phyloP scores from a whole-genome alignment of 2,888 invertebrate genomes.

The Andricus curvator region DNA sequence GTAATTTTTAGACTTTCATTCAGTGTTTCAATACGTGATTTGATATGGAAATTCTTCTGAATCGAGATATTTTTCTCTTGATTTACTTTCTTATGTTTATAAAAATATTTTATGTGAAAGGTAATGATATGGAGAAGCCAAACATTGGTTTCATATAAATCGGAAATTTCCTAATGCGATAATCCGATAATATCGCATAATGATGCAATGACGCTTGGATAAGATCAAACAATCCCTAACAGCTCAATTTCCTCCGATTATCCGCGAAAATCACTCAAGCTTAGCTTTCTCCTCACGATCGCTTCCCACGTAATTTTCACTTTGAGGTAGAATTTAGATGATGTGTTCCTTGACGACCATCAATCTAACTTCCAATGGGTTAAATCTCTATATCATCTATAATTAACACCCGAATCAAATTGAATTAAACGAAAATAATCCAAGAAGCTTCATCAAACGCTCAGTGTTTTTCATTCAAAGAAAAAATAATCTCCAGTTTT shows the following conservation, averaged over 20 bases:
- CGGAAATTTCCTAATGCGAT: background rate
- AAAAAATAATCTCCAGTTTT: background rate
- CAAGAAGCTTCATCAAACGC: background rate
- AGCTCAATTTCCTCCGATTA: slow-evolving; percentile 15
- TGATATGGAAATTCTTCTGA: background rate
- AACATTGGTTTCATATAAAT: background rate
- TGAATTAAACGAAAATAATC: background rate
- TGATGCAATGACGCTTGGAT: background rate
- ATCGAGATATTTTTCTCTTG: background rate
- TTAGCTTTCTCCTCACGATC: slow-evolving; percentile 24
- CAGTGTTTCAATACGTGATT: background rate
- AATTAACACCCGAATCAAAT: background rate
- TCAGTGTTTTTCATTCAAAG: background rate
- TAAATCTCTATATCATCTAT: background rate
- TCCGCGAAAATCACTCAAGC: slow-evolving; percentile 26
- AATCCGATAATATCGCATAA: background rate
- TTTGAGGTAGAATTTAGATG: slow-evolving; percentile 12
- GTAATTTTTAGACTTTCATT: background rate
- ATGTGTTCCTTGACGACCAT: background rate
- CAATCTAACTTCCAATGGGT: slow-evolving; percentile 10
- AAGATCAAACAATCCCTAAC: slow-evolving; percentile 23
- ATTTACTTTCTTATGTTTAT: background rate
- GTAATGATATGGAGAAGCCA: background rate
- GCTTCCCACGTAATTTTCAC: slow-evolving; percentile 28
- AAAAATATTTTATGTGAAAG: background rate